Evolutionary conservation across 1,140 invertebrate genomes (phyloP).

Genomic region (Drosophila serrata): DNA sequence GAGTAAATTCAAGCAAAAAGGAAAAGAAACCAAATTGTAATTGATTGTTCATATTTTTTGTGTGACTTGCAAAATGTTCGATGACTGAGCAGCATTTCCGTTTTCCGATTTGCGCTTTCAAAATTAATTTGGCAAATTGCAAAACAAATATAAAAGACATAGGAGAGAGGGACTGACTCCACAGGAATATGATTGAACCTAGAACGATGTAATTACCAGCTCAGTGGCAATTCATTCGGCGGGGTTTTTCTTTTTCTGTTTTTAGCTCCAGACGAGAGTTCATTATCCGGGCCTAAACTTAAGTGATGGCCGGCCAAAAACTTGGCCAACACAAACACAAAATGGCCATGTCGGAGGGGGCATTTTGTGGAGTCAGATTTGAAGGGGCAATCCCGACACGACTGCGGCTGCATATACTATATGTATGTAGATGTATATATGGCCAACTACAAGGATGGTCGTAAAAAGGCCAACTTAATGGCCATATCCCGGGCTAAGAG

Average conservation of each 20-base stretch:
- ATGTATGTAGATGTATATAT: slow-evolving; percentile 3
- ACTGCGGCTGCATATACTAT: slow-evolving; percentile 29
- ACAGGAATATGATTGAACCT: slow-evolving; percentile 5
- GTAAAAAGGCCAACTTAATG: slow-evolving; percentile 79
- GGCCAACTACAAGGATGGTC: slow-evolving; percentile 58
- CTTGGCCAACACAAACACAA: slow-evolving; percentile 23
- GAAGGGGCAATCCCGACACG: slow-evolving; percentile 36
- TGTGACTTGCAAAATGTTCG: slow-evolving; percentile 12
- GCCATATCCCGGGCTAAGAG: slow-evolving; percentile 76
- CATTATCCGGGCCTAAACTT: slow-evolving; percentile 48
- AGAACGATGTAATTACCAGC: slow-evolving; percentile 2
- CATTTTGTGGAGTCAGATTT: slow-evolving; percentile 11
- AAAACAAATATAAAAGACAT: slow-evolving; percentile 8
- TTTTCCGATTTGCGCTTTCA: not conserved
- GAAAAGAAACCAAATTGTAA: not conserved
- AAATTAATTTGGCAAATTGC: slow-evolving; percentile 40
- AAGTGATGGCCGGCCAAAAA: slow-evolving; percentile 44
- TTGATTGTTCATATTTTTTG: slow-evolving; percentile 4
- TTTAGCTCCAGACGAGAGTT: slow-evolving; percentile 29
- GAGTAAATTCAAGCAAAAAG: not conserved
- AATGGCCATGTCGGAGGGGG: not conserved
- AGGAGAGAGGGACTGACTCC: not conserved
- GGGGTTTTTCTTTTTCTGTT: too few species aligned
- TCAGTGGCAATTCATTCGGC: not conserved
- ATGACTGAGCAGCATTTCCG: slow-evolving; percentile 14